phyloP scores from a whole-genome alignment of 35 echinoderm and acorn worm genomes.

The Ophiothrix spiculata region DNA sequence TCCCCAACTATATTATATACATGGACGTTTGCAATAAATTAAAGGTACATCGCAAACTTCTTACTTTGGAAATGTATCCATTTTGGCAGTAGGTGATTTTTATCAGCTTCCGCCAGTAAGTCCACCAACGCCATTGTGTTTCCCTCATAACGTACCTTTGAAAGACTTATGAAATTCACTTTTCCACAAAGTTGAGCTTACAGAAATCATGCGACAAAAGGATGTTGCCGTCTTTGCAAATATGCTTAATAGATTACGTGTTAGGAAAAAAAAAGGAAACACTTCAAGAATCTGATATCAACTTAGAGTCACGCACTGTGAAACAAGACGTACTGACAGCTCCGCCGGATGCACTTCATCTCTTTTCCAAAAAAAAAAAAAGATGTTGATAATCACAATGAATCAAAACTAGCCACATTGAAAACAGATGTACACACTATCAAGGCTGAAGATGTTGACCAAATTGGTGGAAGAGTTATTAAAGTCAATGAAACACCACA shows the following conservation, averaged over 20 bases:
- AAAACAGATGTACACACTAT: too few species aligned
- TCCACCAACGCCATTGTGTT: background rate
- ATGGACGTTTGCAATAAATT: constrained; percentile 51
- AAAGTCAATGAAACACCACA: background rate
- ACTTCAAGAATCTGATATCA: background rate
- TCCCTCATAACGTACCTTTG: background rate
- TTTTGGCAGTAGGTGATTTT: too few species aligned
- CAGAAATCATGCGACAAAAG: constrained; percentile 63
- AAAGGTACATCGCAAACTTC: too few species aligned
- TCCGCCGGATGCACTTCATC: constrained; percentile 25
- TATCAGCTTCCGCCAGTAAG: too few species aligned
- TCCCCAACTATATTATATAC: constrained; percentile 49
- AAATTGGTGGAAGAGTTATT: background rate
- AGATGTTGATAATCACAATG: constrained; percentile 34
- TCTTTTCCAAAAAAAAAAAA: constrained; percentile 49
- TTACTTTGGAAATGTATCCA: constrained; percentile 56
- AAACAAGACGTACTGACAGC: background rate
- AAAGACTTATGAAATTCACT: constrained; percentile 9
- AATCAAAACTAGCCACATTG: background rate
- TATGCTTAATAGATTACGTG: constrained; percentile 19
- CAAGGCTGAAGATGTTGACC: background rate
- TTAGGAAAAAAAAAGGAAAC: background rate
- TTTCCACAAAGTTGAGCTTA: constrained; percentile 20
- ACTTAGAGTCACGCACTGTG: background rate
- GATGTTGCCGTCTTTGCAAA: constrained; percentile 17